Evolutionary conservation across 2,888 invertebrate species (phyloP).

Genomic region (Macropis europaea): DNA sequence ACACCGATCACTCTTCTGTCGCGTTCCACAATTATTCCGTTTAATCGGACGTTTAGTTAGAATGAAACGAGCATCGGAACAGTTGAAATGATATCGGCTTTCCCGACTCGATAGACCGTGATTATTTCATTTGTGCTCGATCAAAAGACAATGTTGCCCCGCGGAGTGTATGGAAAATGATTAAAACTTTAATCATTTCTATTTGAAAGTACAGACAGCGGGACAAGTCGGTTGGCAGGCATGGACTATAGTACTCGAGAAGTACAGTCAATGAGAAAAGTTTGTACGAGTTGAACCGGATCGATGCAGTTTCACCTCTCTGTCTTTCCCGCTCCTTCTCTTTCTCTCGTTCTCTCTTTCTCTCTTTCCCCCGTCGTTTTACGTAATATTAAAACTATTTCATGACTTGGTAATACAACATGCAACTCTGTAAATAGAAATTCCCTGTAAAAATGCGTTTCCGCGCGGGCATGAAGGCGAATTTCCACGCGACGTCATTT

Average conservation of each 20-base stretch:
- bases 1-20: too few relatives aligned
- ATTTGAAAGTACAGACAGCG: conserved; percentile 67
- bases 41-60: too few relatives aligned
- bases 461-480: neutral
- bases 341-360: too few relatives aligned
- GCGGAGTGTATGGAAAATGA: conserved; percentile 65
- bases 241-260: conserved; percentile 15
- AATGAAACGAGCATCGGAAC: too few relatives aligned
- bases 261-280: conserved; percentile 57
- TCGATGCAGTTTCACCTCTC: conserved; percentile 54
- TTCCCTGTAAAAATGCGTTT: neutral
- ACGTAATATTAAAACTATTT: conserved; percentile 47
- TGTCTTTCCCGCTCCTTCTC: too few relatives aligned
- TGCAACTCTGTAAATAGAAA: neutral
- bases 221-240: conserved; percentile 45
- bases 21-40: too few relatives aligned
- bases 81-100: too few relatives aligned
- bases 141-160: conserved; percentile 59
- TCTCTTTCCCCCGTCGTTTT: too few relatives aligned
- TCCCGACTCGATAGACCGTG: conserved; percentile 35
- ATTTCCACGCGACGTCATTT: neutral
- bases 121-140: conserved; percentile 50
- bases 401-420: conserved; percentile 27
- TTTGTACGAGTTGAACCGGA: conserved; percentile 27
- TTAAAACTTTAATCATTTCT: conserved; percentile 75